Conservation (phyloP, 2,113 vertebrate species). For the Hirundichthys speculiger region DNA sequence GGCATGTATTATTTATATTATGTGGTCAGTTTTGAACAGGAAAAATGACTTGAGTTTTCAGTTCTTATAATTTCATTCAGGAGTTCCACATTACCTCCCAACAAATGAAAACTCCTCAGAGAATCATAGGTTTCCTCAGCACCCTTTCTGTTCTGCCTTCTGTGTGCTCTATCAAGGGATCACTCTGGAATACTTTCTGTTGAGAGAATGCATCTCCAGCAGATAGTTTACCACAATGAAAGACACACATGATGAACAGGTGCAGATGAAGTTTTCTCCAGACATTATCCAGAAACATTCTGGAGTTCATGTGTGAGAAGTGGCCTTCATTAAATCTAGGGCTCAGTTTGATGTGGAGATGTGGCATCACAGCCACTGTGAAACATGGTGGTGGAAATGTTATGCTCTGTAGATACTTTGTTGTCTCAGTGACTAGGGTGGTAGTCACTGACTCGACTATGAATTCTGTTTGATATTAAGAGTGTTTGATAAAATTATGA, state of each 20-base stretch:
- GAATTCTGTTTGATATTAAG: too few species aligned
- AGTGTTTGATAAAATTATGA: too few species aligned
- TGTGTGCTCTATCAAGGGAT: neutral
- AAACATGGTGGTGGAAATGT: too few species aligned
- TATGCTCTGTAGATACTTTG: too few species aligned
- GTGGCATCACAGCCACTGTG: too few species aligned
- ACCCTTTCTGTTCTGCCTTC: neutral
- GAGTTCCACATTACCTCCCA: too few species aligned
- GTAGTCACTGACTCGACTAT: too few species aligned
- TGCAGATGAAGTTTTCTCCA: neutral
- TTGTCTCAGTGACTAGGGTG: too few species aligned
- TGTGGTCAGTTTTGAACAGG: too few species aligned
- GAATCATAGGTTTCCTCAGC: neutral
- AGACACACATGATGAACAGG: neutral
- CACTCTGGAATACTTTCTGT: neutral
- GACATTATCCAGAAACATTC: neutral
- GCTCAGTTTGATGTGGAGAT: neutral
- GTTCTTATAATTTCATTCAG: too few species aligned
- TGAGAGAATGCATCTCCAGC: neutral
- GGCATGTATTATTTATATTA: too few species aligned
- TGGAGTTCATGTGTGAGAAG: neutral
- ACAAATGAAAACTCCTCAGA: neutral
- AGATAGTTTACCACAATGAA: neutral
- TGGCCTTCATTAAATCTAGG: neutral
- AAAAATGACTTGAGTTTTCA: too few species aligned